Evolutionary conservation across 2,888 invertebrate species (phyloP), one percentile per base, ranked within the genome.

Genomic region (Brachycybe producta): DNA sequence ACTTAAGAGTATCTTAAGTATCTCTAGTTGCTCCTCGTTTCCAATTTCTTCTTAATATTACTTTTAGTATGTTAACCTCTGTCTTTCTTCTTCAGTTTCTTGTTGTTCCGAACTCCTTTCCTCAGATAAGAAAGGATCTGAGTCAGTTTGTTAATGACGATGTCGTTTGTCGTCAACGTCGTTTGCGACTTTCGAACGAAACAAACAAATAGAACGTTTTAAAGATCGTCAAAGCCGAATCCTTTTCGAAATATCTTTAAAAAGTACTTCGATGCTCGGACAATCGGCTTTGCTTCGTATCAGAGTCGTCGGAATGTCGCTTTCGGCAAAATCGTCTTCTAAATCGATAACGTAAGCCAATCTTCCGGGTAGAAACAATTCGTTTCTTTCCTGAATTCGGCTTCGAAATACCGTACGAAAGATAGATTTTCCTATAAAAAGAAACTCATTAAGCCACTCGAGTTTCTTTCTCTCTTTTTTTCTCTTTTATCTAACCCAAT

Each of bases 271-370:
- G 19, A 78, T 71, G 44, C 79, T 78, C 0, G 88, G 88, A 55
- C 71, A 71, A 52, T 98, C 97, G 0, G 85, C 84, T 65, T 90
- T 85, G 57, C 91, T 92, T 47, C 95, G 74, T 27, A 95, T 84
- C 34, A 92, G 68, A 0, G 97, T 97, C 0, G 92, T 94, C 0
- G 98, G 98, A 54, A 98, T 92, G 64, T 98, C 98, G 53, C 79
- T 78, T 58, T 90, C 87, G 1, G 79, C 74, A 59, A 72, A 74
- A 57, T 87, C 90, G 57, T 85, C 85, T 47, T 90, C 90, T 59
- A 98, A 69, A 61, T 98, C 97, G 32, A 97, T 90, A 0, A 95
- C 84, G 65, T 98, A 98, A 0, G 98, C 98, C 95, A 97, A 98
- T 36, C 98, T 78, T 0, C 94, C 90, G 0, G 94, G 85, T 1